Percentiles rank a stretch among this genome's conserved stretches.
These are phyloP conservation scores for Eleginops maclovinus DNA, from an alignment of 2,113 vertebrate genomes.

Conservation along the genomic window DNA sequence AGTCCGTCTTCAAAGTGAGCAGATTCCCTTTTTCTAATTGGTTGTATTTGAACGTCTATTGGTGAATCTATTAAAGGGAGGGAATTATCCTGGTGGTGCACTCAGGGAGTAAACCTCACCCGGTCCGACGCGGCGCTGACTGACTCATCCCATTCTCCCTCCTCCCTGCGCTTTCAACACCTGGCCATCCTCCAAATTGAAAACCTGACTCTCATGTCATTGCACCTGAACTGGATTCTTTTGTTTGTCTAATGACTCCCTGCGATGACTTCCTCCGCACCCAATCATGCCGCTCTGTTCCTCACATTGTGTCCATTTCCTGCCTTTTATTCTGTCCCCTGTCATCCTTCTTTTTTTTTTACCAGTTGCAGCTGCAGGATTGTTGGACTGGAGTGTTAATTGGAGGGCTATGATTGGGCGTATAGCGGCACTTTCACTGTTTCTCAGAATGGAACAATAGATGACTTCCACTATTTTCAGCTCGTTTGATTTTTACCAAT, in stretches of 20 bases:
- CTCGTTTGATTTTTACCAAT: background rate
- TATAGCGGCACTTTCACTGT: background rate
- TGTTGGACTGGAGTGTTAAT: constrained; percentile 1
- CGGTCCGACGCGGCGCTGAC: constrained; percentile 42
- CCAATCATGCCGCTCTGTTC: constrained; percentile 7
- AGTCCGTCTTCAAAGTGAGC: constrained; percentile 25
- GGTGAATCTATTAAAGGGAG: constrained; percentile 31
- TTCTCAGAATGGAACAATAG: background rate
- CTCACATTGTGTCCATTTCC: constrained; percentile 9
- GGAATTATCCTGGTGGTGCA: constrained; percentile 47
- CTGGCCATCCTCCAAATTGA: constrained; percentile 41
- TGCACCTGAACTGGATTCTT: constrained; percentile 24
- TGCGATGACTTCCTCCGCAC: constrained; percentile 16
- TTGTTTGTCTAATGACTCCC: constrained; percentile 42
- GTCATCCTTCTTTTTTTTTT: too few relatives aligned
- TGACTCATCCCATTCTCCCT: constrained; percentile 65
- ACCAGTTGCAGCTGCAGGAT: background rate
- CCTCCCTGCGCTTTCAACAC: constrained; percentile 43
- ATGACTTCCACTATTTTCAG: background rate
- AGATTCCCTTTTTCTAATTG: background rate
- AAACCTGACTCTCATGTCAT: constrained; percentile 51
- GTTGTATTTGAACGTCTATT: constrained; percentile 54
- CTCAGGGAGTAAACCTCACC: too few relatives aligned
- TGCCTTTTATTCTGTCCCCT: too few relatives aligned
- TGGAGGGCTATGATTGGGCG: background rate